Conservation (phyloP, 1,140 invertebrate species). For the Drosophila jambulina region DNA sequence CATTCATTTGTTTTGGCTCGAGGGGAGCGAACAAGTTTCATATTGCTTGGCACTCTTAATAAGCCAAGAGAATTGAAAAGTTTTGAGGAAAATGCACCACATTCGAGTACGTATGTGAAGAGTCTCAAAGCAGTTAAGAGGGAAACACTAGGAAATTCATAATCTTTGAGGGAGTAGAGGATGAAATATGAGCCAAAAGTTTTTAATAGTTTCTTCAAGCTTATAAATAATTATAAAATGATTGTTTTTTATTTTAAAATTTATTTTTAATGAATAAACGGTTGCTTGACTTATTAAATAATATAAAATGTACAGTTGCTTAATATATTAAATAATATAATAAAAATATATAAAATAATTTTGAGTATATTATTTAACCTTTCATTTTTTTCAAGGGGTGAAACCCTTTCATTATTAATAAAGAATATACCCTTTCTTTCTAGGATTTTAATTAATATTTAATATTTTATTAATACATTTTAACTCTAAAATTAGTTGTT, state of each 20-base stretch:
- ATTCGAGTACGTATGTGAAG: background rate
- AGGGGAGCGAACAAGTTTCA: slow-evolving; percentile 46
- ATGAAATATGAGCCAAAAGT: background rate
- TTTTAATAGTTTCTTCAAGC: background rate
- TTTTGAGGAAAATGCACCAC: background rate
- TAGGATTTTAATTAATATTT: background rate
- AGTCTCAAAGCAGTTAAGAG: background rate
- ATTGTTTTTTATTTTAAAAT: background rate
- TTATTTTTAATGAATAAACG: background rate
- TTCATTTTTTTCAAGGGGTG: too few relatives aligned
- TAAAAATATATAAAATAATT: too few relatives aligned
- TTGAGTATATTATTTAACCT: background rate
- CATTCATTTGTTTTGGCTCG: slow-evolving; percentile 30
- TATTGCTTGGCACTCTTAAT: slow-evolving; percentile 58
- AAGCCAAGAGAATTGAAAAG: slow-evolving; percentile 40
- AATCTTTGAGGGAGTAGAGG: background rate
- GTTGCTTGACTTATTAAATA: background rate
- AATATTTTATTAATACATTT: background rate
- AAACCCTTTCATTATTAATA: too few relatives aligned
- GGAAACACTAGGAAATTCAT: background rate
- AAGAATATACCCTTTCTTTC: too few relatives aligned
- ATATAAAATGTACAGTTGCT: background rate
- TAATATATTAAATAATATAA: background rate
- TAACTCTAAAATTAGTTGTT: background rate
- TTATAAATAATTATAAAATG: background rate